Evolutionary conservation across 2,113 vertebrate genomes (phyloP).

Genomic region (Cygnus atratus): DNA sequence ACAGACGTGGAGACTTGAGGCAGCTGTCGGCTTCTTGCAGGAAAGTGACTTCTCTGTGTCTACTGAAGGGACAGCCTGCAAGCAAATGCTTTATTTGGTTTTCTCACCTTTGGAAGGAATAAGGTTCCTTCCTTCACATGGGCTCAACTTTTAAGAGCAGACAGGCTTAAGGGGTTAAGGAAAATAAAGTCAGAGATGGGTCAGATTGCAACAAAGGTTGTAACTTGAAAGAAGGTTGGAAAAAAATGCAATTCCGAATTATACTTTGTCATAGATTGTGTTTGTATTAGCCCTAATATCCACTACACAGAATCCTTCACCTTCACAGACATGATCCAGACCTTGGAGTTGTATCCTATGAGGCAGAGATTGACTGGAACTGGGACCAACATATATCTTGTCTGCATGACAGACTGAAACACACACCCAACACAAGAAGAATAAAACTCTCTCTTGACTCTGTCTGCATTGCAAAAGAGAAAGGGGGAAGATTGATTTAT

Average conservation of each 20-base stretch:
- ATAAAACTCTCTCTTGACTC: slow-evolving; percentile 17
- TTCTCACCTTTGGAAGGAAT: not conserved
- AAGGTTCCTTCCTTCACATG: not conserved
- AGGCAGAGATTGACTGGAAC: slow-evolving; percentile 1
- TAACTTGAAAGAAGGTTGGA: not conserved
- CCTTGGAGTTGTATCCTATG: not conserved
- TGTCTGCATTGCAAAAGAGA: slow-evolving; percentile 20
- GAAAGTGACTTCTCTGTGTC: not conserved
- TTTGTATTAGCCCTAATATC: not conserved
- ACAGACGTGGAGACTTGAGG: not conserved
- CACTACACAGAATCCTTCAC: not conserved
- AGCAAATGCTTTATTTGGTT: accelerated
- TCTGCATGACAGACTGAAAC: slow-evolving; percentile 24
- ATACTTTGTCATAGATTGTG: not conserved
- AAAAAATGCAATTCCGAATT: not conserved
- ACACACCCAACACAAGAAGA: not conserved
- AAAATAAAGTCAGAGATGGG: not conserved
- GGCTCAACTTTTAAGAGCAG: not conserved
- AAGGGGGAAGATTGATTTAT: slow-evolving; percentile 35
- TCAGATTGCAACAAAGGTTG: not conserved
- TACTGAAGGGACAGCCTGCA: not conserved
- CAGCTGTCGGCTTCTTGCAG: not conserved
- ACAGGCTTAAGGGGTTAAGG: not conserved
- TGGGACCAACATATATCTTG: not conserved
- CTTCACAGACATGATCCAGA: not conserved